A percentile compares a stretch with the other conserved stretches of the same genome.
Evolutionary conservation across 1,140 invertebrate species (phyloP).

Genomic region (fruit fly (Drosophila melanogaster)): Release_6_plus_ISO1_MT NT_037436.4:4383501-4384000

Average conservation of each 20-base stretch:
- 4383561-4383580: conserved; percentile 76
- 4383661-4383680: conserved; percentile 30
- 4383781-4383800: conserved; percentile 1
- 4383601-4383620: conserved; percentile 34
- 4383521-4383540: conserved; percentile 35
- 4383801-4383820: background rate
- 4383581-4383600: conserved; percentile 49
- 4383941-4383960: conserved; percentile 42
- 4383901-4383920: conserved; percentile 38
- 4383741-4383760: conserved; percentile 44
- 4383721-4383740: conserved; percentile 47
- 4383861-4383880: conserved; percentile 75
- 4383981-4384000: background rate
- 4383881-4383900: conserved; percentile 42
- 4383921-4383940: conserved; percentile 47
- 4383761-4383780: conserved; percentile 14
- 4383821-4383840: conserved; percentile 9
- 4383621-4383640: conserved; percentile 56
- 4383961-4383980: conserved; percentile 2
- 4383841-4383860: conserved; percentile 28
- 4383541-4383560: conserved; percentile 67
- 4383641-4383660: conserved; percentile 66
- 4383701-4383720: conserved; percentile 63
- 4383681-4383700: conserved; percentile 10
- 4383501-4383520: conserved; percentile 39